Evolutionary conservation across 2,888 invertebrate species (phyloP).

Genomic region (Antheraea assamensis): DNA sequence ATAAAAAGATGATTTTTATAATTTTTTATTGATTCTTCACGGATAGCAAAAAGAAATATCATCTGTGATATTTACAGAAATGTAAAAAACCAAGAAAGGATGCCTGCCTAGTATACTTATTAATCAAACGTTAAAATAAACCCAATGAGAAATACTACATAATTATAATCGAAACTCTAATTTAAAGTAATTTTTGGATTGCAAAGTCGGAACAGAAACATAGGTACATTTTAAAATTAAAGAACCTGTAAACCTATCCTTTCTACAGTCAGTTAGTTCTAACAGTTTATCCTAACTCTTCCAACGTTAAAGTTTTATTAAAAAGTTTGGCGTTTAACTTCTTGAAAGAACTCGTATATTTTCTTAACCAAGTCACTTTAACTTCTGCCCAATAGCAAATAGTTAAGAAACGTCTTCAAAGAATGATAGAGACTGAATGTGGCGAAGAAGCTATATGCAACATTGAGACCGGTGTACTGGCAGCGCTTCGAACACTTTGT

Average conservation of each 20-base stretch:
- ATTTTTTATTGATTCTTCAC: background rate
- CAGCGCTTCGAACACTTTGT: conserved; percentile 78
- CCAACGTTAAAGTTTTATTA: conserved; percentile 1
- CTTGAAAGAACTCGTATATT: background rate
- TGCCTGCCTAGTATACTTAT: background rate
- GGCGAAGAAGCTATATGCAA: conserved; percentile 78
- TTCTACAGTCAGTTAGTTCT: background rate
- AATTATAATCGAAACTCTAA: no score
- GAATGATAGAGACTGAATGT: conserved; percentile 79
- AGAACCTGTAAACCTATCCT: background rate
- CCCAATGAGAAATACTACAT: no score
- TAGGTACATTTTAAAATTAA: background rate
- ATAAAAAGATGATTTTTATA: no score
- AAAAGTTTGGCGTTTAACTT: background rate
- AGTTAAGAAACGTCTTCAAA: conserved; percentile 72
- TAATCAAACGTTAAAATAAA: no score
- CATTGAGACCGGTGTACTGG: conserved; percentile 70
- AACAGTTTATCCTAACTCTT: background rate
- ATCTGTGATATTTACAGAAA: background rate
- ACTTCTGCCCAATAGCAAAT: conserved; percentile 55
- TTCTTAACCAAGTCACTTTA: background rate
- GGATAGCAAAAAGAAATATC: background rate
- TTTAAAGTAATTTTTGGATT: no score
- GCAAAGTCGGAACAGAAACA: background rate
- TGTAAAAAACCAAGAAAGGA: background rate